Evolutionary conservation across 1,140 invertebrate genomes (phyloP).

Genomic region (Proctacanthus coquilletti): DNA sequence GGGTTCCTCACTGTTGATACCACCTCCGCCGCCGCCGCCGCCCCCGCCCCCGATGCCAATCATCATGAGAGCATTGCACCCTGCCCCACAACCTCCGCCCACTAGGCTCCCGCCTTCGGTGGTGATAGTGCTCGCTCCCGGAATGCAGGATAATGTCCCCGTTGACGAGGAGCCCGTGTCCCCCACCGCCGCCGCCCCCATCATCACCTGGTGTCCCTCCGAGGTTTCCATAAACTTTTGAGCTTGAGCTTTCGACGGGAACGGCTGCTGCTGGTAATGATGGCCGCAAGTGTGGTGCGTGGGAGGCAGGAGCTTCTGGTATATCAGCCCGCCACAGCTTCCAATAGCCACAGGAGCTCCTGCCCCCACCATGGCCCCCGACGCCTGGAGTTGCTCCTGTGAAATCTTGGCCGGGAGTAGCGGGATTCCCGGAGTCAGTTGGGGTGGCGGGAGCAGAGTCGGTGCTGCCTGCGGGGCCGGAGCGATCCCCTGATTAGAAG

Average conservation of each 20-base stretch:
- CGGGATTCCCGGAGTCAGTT: neutral
- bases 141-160: conserved; percentile 1
- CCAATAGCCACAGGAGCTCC: too few relatives aligned
- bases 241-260: neutral
- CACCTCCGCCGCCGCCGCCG: neutral
- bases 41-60: neutral
- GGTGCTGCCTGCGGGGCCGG: too few relatives aligned
- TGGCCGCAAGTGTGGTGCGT: neutral
- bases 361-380: neutral
- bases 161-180: neutral
- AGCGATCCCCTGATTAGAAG: too few relatives aligned
- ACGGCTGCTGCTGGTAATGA: neutral
- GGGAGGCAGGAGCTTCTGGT: neutral
- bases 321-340: neutral
- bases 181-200: too few relatives aligned
- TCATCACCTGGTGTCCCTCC: too few relatives aligned
- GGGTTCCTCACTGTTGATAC: neutral
- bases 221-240: neutral
- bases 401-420: neutral
- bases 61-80: conserved; percentile 1
- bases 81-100: neutral
- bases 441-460: neutral
- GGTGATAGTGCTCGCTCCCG: neutral
- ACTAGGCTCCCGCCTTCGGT: neutral
- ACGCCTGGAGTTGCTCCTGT: neutral